phyloP scores from a whole-genome alignment of 1,140 invertebrate species.

The Cotesia typhae region DNA sequence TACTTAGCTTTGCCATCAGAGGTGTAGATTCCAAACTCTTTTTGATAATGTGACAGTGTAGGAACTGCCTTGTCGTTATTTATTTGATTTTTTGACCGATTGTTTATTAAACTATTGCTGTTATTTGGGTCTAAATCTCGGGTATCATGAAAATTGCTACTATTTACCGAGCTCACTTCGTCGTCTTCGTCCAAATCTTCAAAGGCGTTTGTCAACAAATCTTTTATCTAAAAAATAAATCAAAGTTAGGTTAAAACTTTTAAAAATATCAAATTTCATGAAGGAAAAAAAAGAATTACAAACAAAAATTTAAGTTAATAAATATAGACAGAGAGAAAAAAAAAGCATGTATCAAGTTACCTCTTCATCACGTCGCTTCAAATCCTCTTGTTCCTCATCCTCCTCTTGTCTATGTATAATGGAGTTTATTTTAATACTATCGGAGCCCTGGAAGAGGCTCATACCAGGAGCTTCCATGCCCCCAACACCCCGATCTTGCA shows the following conservation, averaged over 20 bases:
- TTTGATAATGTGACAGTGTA: slow-evolving; percentile 44
- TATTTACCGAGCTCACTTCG: slow-evolving; percentile 55
- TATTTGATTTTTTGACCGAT: slow-evolving; percentile 39
- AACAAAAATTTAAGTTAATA: not conserved
- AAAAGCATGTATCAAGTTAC: slow-evolving; percentile 39
- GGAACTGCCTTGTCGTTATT: slow-evolving; percentile 37
- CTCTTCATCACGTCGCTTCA: slow-evolving; percentile 56
- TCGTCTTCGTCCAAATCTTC: slow-evolving; percentile 57
- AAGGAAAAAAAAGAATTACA: not conserved
- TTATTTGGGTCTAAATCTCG: slow-evolving; percentile 40
- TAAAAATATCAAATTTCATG: slow-evolving; percentile 5
- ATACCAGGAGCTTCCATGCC: slow-evolving; percentile 61
- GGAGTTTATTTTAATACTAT: slow-evolving; percentile 54
- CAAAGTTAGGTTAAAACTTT: slow-evolving; percentile 8
- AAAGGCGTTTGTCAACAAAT: slow-evolving; percentile 55
- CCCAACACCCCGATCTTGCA: slow-evolving; percentile 41
- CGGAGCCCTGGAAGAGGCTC: slow-evolving; percentile 60
- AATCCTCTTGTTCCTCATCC: slow-evolving; percentile 60
- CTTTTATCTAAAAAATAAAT: slow-evolving; percentile 46
- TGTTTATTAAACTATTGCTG: slow-evolving; percentile 36
- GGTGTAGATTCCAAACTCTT: slow-evolving; percentile 45
- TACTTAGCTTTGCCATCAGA: slow-evolving; percentile 8
- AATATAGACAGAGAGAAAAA: not conserved
- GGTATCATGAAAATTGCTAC: slow-evolving; percentile 52
- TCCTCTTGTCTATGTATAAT: slow-evolving; percentile 54